A percentile compares a stretch with the other conserved stretches of the same genome.
These are phyloP conservation scores for Drosophila kepulauana DNA, from an alignment of 1,140 invertebrate species.

Conservation along the genomic window DNA sequence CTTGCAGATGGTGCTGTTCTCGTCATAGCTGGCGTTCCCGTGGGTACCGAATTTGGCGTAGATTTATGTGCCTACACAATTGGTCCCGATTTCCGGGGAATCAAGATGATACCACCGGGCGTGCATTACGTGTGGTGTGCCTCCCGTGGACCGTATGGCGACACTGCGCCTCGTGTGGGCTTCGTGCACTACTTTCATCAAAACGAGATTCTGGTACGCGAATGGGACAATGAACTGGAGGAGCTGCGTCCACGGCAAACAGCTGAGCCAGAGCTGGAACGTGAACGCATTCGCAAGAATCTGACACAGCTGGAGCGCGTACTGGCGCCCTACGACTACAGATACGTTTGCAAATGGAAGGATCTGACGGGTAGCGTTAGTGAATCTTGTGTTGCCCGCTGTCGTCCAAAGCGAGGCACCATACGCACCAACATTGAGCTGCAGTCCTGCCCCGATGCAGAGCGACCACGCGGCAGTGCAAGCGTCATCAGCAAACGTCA, in stretches of 20 bases:
- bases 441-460: conserved; percentile 87
- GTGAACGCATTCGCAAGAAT: conserved; percentile 89
- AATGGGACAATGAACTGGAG: conserved; percentile 92
- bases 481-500: conserved; percentile 40
- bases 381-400: conserved; percentile 85
- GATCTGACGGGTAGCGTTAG: conserved; percentile 91
- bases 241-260: conserved; percentile 87
- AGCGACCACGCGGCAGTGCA: conserved; percentile 86
- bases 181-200: conserved; percentile 95
- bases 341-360: conserved; percentile 95
- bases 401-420: conserved; percentile 88
- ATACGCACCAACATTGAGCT: conserved; percentile 91
- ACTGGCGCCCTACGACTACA: conserved; percentile 96
- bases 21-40: conserved; percentile 93
- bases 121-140: conserved; percentile 96
- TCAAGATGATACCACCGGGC: conserved; percentile 99
- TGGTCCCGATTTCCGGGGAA: conserved; percentile 96
- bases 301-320: conserved; percentile 91
- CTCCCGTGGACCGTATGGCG: conserved; percentile 86
- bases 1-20: conserved; percentile 94
- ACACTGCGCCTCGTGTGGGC: conserved; percentile 89
- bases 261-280: conserved; percentile 85
- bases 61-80: conserved; percentile 97
- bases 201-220: conserved; percentile 93
- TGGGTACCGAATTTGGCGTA: conserved; percentile 97